A percentile compares a stretch with the other conserved stretches of the same genome.
Evolutionary conservation across 2,888 invertebrate species (phyloP).

Genomic region (Auanema sp.): DNA sequence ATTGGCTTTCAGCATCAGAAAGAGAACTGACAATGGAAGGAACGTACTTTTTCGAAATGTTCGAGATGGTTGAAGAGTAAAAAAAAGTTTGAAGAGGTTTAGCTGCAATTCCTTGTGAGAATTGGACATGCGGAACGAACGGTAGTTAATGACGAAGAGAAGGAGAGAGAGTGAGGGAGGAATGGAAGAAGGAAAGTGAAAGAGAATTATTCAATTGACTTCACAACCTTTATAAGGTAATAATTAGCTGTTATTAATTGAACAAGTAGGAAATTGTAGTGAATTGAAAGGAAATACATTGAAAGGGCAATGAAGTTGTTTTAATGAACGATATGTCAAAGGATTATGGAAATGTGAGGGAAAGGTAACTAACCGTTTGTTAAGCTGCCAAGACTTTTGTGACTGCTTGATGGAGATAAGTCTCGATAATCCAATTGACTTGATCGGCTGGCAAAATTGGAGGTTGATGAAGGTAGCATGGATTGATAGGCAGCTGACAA

Average conservation of each 20-base stretch:
- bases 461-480: neutral
- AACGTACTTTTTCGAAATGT: neutral
- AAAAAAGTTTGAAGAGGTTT: conserved; percentile 5
- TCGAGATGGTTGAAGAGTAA: neutral
- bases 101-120: neutral
- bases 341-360: neutral
- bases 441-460: no score
- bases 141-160: no score
- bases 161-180: no score
- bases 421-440: conserved; percentile 1
- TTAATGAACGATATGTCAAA: no score
- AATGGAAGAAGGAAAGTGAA: no score
- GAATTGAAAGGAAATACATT: no score
- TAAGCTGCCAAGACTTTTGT: conserved; percentile 18
- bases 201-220: no score
- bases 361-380: conserved; percentile 1
- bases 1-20: neutral
- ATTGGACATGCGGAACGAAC: no score
- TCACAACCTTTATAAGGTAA: no score
- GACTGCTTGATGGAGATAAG: conserved; percentile 16
- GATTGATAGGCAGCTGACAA: conserved; percentile 1
- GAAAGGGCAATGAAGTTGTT: no score
- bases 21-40: neutral
- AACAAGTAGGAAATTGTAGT: no score
- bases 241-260: no score